A percentile compares a stretch with the other conserved stretches of the same genome.
phyloP scores from a whole-genome alignment of 2,888 invertebrate genomes.

The Eupithecia abbreviata region DNA sequence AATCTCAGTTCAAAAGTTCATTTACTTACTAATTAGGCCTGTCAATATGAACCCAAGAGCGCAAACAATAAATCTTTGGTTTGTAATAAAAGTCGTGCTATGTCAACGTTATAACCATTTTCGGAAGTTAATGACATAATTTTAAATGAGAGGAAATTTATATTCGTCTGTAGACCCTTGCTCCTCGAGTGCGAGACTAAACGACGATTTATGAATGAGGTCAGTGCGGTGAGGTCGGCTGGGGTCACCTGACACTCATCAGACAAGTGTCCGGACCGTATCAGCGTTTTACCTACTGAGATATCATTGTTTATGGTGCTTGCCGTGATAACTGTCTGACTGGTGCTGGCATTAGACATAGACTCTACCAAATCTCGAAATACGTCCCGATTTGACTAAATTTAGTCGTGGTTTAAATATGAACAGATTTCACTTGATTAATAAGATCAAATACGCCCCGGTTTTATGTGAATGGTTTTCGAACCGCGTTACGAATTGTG shows the following conservation, averaged over 20 bases:
- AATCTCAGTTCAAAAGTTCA: neutral
- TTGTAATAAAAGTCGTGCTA: conserved; percentile 34
- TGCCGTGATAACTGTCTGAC: neutral
- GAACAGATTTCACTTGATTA: neutral
- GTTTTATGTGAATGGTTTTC: conserved; percentile 18
- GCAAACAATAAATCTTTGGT: conserved; percentile 17
- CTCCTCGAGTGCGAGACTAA: conserved; percentile 72
- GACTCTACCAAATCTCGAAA: neutral
- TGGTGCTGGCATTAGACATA: neutral
- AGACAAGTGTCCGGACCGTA: conserved; percentile 17
- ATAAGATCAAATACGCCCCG: conserved; percentile 14
- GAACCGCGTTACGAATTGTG: conserved; percentile 16
- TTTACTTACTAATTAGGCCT: neutral
- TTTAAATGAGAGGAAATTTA: conserved; percentile 51
- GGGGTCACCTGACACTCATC: conserved; percentile 23
- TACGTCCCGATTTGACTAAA: neutral
- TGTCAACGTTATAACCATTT: conserved; percentile 35
- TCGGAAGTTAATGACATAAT: conserved; percentile 39
- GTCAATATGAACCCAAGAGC: neutral
- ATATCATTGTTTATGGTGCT: neutral
- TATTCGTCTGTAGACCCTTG: conserved; percentile 64
- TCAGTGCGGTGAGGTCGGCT: conserved; percentile 70
- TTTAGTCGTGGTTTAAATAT: neutral
- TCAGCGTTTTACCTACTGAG: neutral
- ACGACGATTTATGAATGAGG: conserved; percentile 81